Evolutionary conservation across 2,797 vertebrate species (phyloP), one percentile per base, ranked within the genome.

Genomic region (Phoeniculus purpureus): DNA sequence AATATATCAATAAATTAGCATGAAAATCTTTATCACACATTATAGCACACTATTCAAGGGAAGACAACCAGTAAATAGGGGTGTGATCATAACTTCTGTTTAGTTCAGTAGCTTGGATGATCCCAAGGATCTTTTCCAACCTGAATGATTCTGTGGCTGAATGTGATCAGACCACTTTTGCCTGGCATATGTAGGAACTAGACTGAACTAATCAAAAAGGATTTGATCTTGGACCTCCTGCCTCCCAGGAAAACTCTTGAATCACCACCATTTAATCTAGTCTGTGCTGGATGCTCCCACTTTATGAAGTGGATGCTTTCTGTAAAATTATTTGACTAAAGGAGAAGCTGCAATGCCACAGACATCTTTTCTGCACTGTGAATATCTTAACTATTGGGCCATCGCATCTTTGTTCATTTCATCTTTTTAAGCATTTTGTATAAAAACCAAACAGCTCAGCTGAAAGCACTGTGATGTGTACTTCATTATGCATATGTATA

Each of bases 361-460:
- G 65, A 66, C 54, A 40, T 55, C 8, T 47, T 73, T 61, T 58
- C 55, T 78, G 23, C 51, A 64, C 9, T 1, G 1, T 27, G 34
- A 64, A 16, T 50, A 5, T 18, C 48, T 68, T 22, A 22, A n/a
- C 27, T 51, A 15, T 68, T 5, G 2, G 48, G 9, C 19, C 55
- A 78, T 19, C 43, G 16, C 20, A 50, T 40, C 2, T 61, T 87
- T 79, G 19, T 68, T 73, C 9, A 47, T 86, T 90, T 75, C 72
- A 50, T 12, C 22, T 37, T 84, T 78, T 85, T 21, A 77, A 74
- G 29, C 21, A 23, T 71, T 94, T 89, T 73, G 14, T 60, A 37
- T 37, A 62, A 54, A 64, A 81, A 5, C 9, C 8, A 43, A 92
- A 26, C 21, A 76, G 37, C 77, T 73, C 56, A 68, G 51, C 32